Evolutionary conservation across 2,888 invertebrate species (phyloP), one percentile per base, ranked within the genome.

Genomic region (Lasioglossum figueresi): DNA sequence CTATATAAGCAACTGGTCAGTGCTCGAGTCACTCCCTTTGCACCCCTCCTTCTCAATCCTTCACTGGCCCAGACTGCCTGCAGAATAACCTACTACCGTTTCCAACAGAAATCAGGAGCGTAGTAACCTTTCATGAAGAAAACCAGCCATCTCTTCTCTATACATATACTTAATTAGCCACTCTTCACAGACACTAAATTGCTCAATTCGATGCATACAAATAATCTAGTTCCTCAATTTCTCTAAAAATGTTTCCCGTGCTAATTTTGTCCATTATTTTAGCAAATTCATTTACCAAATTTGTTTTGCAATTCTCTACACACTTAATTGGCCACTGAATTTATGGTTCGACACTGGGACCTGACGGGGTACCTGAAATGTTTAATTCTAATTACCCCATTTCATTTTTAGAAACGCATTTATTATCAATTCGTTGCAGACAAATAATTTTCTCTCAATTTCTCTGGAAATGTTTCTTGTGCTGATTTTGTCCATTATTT

Each of bases 1-100:
- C 92, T 93, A 90, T 93, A 91, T 91, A 92, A 92, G 91, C 92
- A 88, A 89, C 91, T 92, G 93, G 93, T 92, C 93, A 93, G 92
- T 90, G 89, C 89, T 91, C 88, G 91, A 91, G 88, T 88, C 89
- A 89, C 85, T 88, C 91, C 89, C 87, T 87, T 31, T 83, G 74
- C 82, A 75, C 77, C 76, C 45, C 86, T 82, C 81, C 83, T 81
- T 88, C 85, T 85, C 85, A 83, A 86, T 80, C 84, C 82, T 85
- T 84, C 80, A 74, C 78, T 71, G 45, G 82, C 75, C 77, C 34
- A 79, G 76, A 77, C 88, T 79, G 59, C 83, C 79, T 70, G 34
- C 66, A 43, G 75, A 80, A 85, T 82, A 80, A 68, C 73, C 85
- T 68, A 78, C 82, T 77, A 40, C 59, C 59, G 83, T 81, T 79